These are phyloP conservation scores for Sminthurides aquaticus DNA, from an alignment of 2,888 invertebrate genomes.

Conservation along the genomic window DNA sequence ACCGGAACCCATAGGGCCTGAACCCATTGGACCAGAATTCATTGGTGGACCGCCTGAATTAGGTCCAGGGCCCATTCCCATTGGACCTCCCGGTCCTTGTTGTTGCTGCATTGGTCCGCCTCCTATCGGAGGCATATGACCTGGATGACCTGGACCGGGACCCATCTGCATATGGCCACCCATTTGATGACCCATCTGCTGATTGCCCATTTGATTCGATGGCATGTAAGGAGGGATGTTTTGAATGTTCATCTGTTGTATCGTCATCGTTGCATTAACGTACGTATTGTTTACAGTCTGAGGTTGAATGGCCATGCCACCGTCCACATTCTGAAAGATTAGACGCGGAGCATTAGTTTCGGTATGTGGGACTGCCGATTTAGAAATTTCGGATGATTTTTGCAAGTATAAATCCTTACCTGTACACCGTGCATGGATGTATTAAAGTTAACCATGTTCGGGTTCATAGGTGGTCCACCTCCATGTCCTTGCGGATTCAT, in stretches of 20 bases:
- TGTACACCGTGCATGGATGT: conserved; percentile 46
- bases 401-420: conserved; percentile 19
- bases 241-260: conserved; percentile 52
- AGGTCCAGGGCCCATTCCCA: conserved; percentile 28
- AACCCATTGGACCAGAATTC: conserved; percentile 41
- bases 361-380: no score
- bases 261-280: conserved; percentile 51
- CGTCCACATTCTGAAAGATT: conserved; percentile 39
- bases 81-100: conserved; percentile 25
- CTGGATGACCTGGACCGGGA: conserved; percentile 23
- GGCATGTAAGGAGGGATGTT: conserved; percentile 44
- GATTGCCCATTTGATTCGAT: conserved; percentile 26
- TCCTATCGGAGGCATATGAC: conserved; percentile 1
- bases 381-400: not conserved
- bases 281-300: conserved; percentile 51
- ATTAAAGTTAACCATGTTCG: conserved; percentile 48
- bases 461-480: conserved; percentile 44
- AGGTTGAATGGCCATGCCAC: conserved; percentile 44
- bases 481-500: conserved; percentile 42
- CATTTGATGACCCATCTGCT: conserved; percentile 24
- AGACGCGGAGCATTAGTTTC: not conserved
- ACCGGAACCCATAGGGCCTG: conserved; percentile 19
- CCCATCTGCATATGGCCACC: conserved; percentile 39
- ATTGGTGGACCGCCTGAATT: conserved; percentile 41
- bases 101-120: conserved; percentile 16